These are phyloP conservation scores for Colius striatus DNA, from an alignment of 2,113 vertebrate genomes.

Conservation along the genomic window DNA sequence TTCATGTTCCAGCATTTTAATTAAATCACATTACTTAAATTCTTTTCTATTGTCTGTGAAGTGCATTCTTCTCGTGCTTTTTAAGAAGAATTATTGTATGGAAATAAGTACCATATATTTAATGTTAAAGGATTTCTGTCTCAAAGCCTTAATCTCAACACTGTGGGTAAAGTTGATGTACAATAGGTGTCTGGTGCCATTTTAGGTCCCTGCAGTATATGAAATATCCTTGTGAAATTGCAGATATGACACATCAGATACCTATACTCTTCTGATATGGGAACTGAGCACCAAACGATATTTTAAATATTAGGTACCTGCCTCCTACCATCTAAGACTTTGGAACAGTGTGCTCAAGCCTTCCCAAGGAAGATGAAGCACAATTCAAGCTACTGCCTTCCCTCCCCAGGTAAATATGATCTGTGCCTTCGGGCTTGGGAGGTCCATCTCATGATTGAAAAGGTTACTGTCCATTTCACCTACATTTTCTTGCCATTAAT, in stretches of 20 bases:
- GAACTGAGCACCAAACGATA: neutral
- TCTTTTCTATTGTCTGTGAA: neutral
- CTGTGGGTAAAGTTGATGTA: neutral
- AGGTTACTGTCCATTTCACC: neutral
- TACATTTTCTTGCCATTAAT: neutral
- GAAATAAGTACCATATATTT: neutral
- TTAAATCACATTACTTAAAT: neutral
- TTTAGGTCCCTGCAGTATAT: neutral
- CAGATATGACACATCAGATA: neutral
- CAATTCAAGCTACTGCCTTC: neutral
- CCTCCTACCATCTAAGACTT: neutral
- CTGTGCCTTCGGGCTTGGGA: neutral
- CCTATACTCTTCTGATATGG: neutral
- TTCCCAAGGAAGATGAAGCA: neutral
- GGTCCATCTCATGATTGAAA: neutral
- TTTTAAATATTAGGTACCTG: neutral
- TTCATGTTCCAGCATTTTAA: neutral
- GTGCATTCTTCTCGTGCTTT: neutral
- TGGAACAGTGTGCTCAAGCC: neutral
- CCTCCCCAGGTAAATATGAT: accelerated
- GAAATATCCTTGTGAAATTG: neutral
- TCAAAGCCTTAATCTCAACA: neutral
- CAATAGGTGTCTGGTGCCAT: neutral
- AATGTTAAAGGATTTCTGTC: neutral
- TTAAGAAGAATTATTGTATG: neutral